A percentile compares a stretch with the other conserved stretches of the same genome.
Evolutionary conservation across 2,113 vertebrate genomes (phyloP).

Genomic region (Redunca redunca): DNA sequence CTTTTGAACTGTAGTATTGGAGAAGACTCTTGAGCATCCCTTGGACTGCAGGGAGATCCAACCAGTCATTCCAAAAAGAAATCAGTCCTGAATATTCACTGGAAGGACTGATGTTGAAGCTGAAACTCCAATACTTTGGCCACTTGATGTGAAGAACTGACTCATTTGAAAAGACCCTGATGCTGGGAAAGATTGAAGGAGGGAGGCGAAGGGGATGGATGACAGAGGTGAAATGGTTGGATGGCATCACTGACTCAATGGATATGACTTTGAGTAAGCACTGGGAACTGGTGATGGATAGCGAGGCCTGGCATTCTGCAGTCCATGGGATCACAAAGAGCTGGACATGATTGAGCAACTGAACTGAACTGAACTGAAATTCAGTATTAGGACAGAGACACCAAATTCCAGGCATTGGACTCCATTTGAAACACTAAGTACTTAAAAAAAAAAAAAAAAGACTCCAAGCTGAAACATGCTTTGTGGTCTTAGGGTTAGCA

Average conservation of each 20-base stretch:
- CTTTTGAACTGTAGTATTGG: not conserved
- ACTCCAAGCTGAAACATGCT: not conserved
- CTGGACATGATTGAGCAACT: not conserved
- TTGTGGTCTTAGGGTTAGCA: not conserved
- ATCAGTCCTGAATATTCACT: not conserved
- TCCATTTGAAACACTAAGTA: not conserved
- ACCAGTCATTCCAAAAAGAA: not conserved
- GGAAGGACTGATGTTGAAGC: not conserved
- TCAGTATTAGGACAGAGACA: not conserved
- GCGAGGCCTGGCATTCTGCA: not conserved
- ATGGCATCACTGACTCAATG: not conserved
- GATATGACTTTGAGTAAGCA: not conserved
- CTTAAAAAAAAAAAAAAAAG: not conserved
- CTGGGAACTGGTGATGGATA: not conserved
- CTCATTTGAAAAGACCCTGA: not conserved
- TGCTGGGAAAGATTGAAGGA: not conserved
- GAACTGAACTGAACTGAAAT: not conserved
- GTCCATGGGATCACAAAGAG: not conserved
- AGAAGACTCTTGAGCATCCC: not conserved
- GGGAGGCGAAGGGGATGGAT: not conserved
- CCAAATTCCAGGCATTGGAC: not conserved
- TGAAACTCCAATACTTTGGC: not conserved
- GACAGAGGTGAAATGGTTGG: not conserved
- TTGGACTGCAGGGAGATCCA: not conserved
- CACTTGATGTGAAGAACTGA: fast-evolving